phyloP scores from a whole-genome alignment of 2,888 invertebrate genomes.

The Drosophila dives region DNA sequence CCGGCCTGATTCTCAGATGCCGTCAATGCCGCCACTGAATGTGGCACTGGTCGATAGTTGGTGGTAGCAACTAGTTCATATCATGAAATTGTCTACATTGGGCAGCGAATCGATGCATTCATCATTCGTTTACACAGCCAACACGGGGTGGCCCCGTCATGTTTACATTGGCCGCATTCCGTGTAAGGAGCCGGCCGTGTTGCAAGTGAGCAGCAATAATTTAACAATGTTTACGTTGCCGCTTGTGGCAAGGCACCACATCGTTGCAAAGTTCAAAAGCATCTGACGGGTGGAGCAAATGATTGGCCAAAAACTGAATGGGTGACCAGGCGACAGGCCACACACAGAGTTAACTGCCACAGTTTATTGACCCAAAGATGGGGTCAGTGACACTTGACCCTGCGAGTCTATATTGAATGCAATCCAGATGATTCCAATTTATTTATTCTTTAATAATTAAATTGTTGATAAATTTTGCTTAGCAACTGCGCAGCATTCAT shows the following conservation, averaged over 20 bases:
- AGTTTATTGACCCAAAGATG: constrained; percentile 32
- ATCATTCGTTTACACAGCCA: constrained; percentile 48
- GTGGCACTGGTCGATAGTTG: not conserved
- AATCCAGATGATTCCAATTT: not conserved
- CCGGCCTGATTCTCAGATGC: constrained; percentile 12
- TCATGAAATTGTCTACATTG: constrained; percentile 1
- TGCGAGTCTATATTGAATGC: not conserved
- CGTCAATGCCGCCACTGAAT: not conserved
- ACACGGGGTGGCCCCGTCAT: constrained; percentile 32
- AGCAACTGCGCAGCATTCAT: not conserved
- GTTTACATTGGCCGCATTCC: constrained; percentile 56
- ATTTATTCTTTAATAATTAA: not conserved
- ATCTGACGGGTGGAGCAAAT: constrained; percentile 13
- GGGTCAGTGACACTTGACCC: not conserved
- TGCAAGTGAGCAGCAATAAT: constrained; percentile 11
- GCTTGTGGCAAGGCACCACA: constrained; percentile 12
- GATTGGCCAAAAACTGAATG: not conserved
- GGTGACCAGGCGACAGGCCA: not conserved
- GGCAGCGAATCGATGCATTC: constrained; percentile 31
- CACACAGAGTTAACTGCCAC: not conserved
- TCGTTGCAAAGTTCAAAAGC: constrained; percentile 41
- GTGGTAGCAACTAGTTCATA: constrained; percentile 9
- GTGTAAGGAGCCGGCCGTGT: constrained; percentile 4
- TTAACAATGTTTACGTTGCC: constrained; percentile 49
- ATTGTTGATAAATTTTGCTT: not conserved